phyloP scores from a whole-genome alignment of 2,797 vertebrate species.

The Chaetodon trifasciatus region DNA sequence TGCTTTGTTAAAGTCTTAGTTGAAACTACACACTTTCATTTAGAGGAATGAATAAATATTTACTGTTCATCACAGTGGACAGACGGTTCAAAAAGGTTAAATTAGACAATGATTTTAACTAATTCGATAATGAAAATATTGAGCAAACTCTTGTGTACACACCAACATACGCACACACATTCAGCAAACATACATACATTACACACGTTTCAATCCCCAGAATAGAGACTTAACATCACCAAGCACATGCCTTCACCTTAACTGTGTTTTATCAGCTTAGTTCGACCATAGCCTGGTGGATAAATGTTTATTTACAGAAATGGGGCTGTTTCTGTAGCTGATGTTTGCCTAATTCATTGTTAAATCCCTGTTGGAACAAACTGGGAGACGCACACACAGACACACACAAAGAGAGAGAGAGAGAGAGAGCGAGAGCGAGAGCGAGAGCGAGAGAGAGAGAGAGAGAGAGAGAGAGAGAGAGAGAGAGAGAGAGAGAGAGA shows the following conservation, averaged over 20 bases:
- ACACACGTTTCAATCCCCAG: constrained; percentile 2
- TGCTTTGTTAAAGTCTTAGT: background rate
- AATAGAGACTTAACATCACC: background rate
- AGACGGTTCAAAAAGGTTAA: background rate
- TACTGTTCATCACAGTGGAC: background rate
- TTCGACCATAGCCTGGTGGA: constrained; percentile 7
- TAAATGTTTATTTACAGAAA: constrained; percentile 53
- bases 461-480: too few species aligned
- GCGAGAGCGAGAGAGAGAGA: too few species aligned
- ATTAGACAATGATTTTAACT: background rate
- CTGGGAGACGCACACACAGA: constrained; percentile 24
- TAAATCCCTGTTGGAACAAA: constrained; percentile 56
- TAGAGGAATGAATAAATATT: background rate
- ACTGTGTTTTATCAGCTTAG: constrained; percentile 36
- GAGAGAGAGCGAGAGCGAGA: too few species aligned
- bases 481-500: background rate
- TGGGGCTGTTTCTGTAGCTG: constrained; percentile 38
- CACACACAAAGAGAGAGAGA: background rate
- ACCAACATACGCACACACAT: background rate
- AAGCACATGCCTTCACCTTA: constrained; percentile 8
- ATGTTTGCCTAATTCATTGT: constrained; percentile 65
- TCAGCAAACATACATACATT: background rate
- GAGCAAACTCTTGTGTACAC: background rate
- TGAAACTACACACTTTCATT: background rate
- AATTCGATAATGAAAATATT: background rate